Evolutionary conservation across 1,140 invertebrate species (phyloP), one percentile per base, ranked within the genome.

Genomic region (Drosophila sulfurigaster): DNA sequence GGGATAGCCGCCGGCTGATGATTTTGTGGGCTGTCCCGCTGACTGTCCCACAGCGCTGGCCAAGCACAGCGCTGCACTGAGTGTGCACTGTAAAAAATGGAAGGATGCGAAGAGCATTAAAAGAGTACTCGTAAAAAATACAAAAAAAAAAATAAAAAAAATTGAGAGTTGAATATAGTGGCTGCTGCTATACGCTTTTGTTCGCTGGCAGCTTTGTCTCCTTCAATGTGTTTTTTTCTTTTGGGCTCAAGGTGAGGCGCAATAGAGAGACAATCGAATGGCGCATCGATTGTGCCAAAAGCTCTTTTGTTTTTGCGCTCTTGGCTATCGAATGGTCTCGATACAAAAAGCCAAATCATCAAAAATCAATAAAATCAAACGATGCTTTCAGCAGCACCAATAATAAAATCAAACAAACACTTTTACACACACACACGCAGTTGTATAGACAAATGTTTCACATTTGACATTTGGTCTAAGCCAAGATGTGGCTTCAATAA

Each of bases 211-310:
- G 56, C 69, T 76, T 78, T 78, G 81, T 71, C 65, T 74, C 30
- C 35, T n/a, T 32, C 57, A 20, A 16, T 87, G 20, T 25, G 20
- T 25, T 25, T 25, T 25, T 25, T 25, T 25, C 20, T 38, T 80
- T 69, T 69, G 56, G 52, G 69, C 58, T 81, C 86, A 87, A 87
- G 82, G 82, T 88, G 64, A 82, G 57, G 51, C 62, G 67, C 69
- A 52, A 77, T 63, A 60, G 30, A 87, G 30, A 87, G 57, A 68
- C 64, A 72, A 76, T 48, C 30, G 59, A 60, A 15, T 43, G 46
- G 3, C 20, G 54, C 16, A 30, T 16, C 56, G 48, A 46, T 67
- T 79, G 64, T 65, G 62, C 77, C 51, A 82, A 74, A 64, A 75
- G 60, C 63, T 74, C 64, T 66, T 75, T 67, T 74, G 71, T 74